Evolutionary conservation across 2,797 vertebrate genomes (phyloP), one percentile per base, ranked within the genome.

Genomic region (Crypturellus tataupa): DNA sequence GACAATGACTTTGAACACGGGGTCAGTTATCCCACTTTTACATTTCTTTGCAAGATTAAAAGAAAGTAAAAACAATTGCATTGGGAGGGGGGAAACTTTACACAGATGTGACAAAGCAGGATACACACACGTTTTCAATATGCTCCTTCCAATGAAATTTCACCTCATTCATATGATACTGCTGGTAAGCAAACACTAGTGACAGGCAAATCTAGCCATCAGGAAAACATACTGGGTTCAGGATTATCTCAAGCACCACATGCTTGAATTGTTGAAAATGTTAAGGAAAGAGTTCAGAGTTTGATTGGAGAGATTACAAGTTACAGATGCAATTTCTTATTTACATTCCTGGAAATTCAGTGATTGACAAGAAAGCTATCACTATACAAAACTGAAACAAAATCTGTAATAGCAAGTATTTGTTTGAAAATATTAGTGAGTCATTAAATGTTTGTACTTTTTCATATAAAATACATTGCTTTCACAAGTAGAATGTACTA

Each of bases 101-200:
- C 96, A 95, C 97, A 98, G 96, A 98, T 97, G 97, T 96, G 94
- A 94, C 94, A 96, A 93, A 97, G 95, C 88, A 87, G 84, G 91
- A 97, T 89, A 77, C 95, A 98, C 98, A 98, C 96, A 98, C 96
- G 96, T 97, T 98, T 98, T 97, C 95, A 98, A 98, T 98, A 97
- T 98, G 95, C 62, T 97, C 88, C 95, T 97, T 96, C 96, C 97
- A 97, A 95, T 97, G 96, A 97, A 97, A 97, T 33, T 51, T 95
- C 96, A 97, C 91, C 93, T 97, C 88, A 94, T 97, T 97, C 97
- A 94, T 89, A 95, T 71, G 88, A 95, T 97, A 97, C 95, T 95
- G 93, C 94, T 97, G 80, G 96, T 97, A 97, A 98, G 97, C 97
- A 97, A 98, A 98, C 96, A 95, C 93, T 96, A 97, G 95, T 94